Evolutionary conservation across 2,888 invertebrate species (phyloP).

Genomic region (Trichopria drosophilae): DNA sequence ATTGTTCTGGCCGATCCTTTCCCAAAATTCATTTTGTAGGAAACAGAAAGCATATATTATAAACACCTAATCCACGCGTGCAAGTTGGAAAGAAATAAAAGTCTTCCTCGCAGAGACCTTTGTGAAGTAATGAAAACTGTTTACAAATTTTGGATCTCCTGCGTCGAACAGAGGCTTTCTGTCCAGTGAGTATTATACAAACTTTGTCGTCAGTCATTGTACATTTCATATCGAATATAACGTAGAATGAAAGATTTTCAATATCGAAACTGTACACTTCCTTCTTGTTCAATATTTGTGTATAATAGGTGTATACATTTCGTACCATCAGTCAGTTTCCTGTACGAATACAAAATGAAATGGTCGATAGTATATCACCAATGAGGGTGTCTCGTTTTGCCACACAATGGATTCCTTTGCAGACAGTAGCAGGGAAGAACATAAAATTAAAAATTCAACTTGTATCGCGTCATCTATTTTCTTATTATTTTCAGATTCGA

Average conservation of each 20-base stretch:
- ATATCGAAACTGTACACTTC: background rate
- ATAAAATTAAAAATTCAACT: background rate
- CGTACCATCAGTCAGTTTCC: too few relatives aligned
- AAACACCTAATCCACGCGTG: too few relatives aligned
- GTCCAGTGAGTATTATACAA: conserved; percentile 2
- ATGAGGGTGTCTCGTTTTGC: conserved; percentile 3
- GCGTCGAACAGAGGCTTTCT: background rate
- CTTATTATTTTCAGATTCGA: too few relatives aligned
- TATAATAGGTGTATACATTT: background rate
- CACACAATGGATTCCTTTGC: background rate
- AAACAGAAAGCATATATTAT: too few relatives aligned
- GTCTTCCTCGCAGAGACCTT: too few relatives aligned
- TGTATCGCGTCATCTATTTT: too few relatives aligned
- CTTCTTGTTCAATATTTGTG: background rate
- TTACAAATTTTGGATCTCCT: background rate
- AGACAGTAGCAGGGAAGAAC: background rate
- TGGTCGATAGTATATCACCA: background rate
- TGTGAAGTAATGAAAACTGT: background rate
- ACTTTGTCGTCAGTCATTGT: conserved; percentile 10
- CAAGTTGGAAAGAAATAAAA: too few relatives aligned
- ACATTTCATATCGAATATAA: background rate
- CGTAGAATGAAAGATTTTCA: background rate
- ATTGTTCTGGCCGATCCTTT: background rate
- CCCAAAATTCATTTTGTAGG: background rate
- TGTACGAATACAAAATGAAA: background rate